phyloP scores from a whole-genome alignment of 2,797 vertebrate genomes.

The Characodon lateralis region DNA sequence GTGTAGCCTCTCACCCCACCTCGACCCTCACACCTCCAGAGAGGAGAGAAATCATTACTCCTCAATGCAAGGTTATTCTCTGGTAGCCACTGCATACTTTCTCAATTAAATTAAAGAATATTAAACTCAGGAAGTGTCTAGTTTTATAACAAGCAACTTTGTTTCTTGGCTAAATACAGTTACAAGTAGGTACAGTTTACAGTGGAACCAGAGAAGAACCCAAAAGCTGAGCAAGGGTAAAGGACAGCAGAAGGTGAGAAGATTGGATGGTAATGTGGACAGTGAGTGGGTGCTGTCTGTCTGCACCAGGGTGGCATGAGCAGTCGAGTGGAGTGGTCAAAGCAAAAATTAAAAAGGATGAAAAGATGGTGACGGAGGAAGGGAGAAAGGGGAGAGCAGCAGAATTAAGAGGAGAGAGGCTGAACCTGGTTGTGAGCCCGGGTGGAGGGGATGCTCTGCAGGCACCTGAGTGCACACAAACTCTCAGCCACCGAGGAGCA shows the following conservation, averaged over 20 bases:
- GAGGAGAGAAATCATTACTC: slow-evolving; percentile 54
- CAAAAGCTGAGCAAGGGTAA: slow-evolving; percentile 62
- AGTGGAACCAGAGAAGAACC: slow-evolving; percentile 64
- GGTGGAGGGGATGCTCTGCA: slow-evolving; percentile 99
- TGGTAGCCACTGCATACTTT: slow-evolving; percentile 35
- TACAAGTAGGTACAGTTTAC: slow-evolving; percentile 27
- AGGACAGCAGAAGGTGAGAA: slow-evolving; percentile 66
- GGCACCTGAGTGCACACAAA: slow-evolving; percentile 99
- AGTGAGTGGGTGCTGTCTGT: slow-evolving; percentile 39
- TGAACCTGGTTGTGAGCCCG: slow-evolving; percentile 93
- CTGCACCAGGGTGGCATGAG: slow-evolving; percentile 57
- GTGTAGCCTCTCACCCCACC: slow-evolving; percentile 70
- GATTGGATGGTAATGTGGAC: slow-evolving; percentile 49
- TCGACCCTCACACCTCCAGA: slow-evolving; percentile 71
- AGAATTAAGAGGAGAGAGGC: slow-evolving; percentile 94
- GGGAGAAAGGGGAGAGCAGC: slow-evolving; percentile 72
- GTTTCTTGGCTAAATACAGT: slow-evolving; percentile 28
- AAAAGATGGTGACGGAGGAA: slow-evolving; percentile 59
- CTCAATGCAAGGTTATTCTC: slow-evolving; percentile 60
- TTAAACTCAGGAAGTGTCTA: not conserved
- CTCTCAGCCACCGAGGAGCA: slow-evolving; percentile 99
- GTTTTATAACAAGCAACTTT: slow-evolving; percentile 12
- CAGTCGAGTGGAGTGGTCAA: slow-evolving; percentile 56
- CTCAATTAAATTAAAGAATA: slow-evolving; percentile 14
- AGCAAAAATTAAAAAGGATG: slow-evolving; percentile 60